Conservation (phyloP, 2,888 invertebrate species). For the Mythimna albipuncta region DNA sequence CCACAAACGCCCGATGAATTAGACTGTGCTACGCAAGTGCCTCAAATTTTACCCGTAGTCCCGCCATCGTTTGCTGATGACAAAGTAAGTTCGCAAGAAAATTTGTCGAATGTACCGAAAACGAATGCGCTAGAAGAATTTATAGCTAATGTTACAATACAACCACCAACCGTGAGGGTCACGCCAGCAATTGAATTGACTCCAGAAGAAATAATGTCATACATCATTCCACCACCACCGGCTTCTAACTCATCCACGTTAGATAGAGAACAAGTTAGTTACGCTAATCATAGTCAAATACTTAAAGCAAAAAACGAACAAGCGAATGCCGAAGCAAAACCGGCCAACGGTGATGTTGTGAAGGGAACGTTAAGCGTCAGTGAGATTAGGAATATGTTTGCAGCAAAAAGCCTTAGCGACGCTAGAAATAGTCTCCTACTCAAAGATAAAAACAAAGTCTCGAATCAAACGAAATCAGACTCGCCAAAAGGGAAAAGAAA, state of each 20-base stretch:
- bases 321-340: constrained; percentile 74
- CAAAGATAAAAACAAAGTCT: constrained; percentile 85
- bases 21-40: constrained; percentile 92
- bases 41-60: constrained; percentile 93
- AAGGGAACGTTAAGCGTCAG: constrained; percentile 91
- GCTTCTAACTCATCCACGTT: constrained; percentile 88
- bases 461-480: constrained; percentile 80
- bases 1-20: constrained; percentile 96
- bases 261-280: constrained; percentile 84
- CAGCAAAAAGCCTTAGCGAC: constrained; percentile 87
- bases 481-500: constrained; percentile 87
- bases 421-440: constrained; percentile 88
- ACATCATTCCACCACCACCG: constrained; percentile 95
- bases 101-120: constrained; percentile 80
- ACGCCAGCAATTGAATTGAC: constrained; percentile 95
- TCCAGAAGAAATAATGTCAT: constrained; percentile 96
- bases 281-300: constrained; percentile 83
- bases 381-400: constrained; percentile 89
- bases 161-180: constrained; percentile 94
- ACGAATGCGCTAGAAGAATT: constrained; percentile 94
- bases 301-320: constrained; percentile 76
- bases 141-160: constrained; percentile 95
- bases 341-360: constrained; percentile 85
- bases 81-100: constrained; percentile 76
- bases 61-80: constrained; percentile 95